Evolutionary conservation across 2,797 vertebrate species (phyloP).

Genomic region (Lepus townsendii): DNA sequence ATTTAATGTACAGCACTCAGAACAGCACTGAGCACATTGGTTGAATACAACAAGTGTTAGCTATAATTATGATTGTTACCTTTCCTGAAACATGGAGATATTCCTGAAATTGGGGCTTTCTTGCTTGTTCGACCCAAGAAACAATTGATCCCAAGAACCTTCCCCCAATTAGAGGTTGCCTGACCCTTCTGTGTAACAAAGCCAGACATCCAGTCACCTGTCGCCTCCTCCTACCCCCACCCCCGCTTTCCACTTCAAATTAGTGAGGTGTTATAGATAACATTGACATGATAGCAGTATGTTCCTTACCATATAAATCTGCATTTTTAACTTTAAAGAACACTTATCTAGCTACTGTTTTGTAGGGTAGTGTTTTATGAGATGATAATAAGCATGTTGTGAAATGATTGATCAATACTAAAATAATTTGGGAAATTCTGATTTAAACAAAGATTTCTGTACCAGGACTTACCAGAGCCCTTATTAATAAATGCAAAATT

Average conservation of each 20-base stretch:
- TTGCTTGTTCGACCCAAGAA: slow-evolving; percentile 2
- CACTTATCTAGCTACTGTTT: background rate
- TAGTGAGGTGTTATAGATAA: background rate
- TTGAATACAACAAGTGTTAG: background rate
- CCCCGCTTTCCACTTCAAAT: slow-evolving; percentile 17
- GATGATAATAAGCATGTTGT: background rate
- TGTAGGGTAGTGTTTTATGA: background rate
- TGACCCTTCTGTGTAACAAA: background rate
- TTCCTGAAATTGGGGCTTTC: slow-evolving; percentile 5
- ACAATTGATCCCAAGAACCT: background rate
- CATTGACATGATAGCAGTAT: background rate
- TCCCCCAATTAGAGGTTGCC: background rate
- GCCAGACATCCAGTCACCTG: background rate
- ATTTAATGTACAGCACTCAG: background rate
- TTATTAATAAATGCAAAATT: background rate
- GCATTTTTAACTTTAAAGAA: background rate
- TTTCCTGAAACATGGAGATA: slow-evolving; percentile 55
- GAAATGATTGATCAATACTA: background rate
- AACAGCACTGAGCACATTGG: background rate
- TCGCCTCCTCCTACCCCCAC: background rate
- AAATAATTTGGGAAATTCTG: background rate
- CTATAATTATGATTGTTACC: slow-evolving; percentile 18
- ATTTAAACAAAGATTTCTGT: background rate
- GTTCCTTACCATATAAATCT: background rate
- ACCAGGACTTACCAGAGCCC: background rate